Evolutionary conservation across 2,113 vertebrate species (phyloP).

Genomic region (Rhagologus leucostigma): DNA sequence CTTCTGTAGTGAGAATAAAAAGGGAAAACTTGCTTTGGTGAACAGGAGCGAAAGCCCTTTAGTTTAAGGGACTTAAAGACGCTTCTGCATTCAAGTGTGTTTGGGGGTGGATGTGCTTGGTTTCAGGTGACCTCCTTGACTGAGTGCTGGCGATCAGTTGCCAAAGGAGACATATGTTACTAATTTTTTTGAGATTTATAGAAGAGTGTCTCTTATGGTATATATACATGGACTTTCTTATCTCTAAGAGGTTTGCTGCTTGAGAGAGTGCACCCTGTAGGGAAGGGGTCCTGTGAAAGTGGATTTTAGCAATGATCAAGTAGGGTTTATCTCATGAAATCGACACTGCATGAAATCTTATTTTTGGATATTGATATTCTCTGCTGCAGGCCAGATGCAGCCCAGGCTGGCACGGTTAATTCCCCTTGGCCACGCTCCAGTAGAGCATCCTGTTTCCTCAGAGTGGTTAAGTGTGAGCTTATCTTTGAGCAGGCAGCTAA

Average conservation of each 20-base stretch:
- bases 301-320: constrained; percentile 7
- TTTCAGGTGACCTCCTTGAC: constrained; percentile 7
- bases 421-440: constrained; percentile 9
- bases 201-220: not conserved
- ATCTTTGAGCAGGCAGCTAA: not conserved
- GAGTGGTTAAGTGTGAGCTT: not conserved
- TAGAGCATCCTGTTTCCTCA: constrained; percentile 34
- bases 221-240: not conserved
- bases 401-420: not conserved
- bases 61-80: not conserved
- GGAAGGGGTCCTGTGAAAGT: not conserved
- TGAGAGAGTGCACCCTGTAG: not conserved
- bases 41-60: not conserved
- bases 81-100: not conserved
- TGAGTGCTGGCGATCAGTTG: not conserved
- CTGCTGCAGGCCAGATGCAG: not conserved
- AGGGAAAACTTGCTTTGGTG: not conserved
- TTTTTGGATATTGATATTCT: not conserved
- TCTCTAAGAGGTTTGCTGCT: constrained; percentile 12
- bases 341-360: not conserved
- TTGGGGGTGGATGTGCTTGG: not conserved
- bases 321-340: constrained; percentile 29
- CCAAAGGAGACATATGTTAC: not conserved
- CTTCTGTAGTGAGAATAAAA: not conserved
- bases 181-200: constrained; percentile 8